Conservation (phyloP, 2,797 vertebrate species). For the Phrynocephalus guinanensis region DNA sequence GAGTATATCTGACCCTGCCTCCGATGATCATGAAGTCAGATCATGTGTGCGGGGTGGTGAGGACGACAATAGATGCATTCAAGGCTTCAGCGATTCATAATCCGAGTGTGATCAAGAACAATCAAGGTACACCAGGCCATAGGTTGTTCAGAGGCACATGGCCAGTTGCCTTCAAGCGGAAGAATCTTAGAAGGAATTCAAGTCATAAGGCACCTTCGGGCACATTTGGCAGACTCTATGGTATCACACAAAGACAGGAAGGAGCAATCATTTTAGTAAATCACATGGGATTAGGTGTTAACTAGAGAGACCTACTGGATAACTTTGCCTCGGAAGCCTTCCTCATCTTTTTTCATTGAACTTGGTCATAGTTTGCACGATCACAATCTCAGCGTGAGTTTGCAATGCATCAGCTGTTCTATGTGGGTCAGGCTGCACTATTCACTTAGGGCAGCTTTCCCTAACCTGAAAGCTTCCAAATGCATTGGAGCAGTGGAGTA, state of each 20-base stretch:
- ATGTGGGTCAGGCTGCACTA: fast-evolving
- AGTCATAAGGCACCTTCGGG: constrained; percentile 29
- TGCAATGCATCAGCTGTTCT: background rate
- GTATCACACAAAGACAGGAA: background rate
- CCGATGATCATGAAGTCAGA: background rate
- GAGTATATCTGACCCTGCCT: background rate
- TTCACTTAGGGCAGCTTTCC: background rate
- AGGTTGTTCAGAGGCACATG: background rate
- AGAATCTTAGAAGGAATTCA: background rate
- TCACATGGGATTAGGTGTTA: background rate
- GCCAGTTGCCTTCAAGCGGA: background rate
- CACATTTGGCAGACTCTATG: constrained; percentile 28
- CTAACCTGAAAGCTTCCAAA: background rate
- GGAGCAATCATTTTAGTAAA: constrained; percentile 41
- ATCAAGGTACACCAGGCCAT: background rate
- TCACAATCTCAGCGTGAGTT: background rate
- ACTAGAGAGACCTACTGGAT: constrained; percentile 48
- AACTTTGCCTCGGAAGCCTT: constrained; percentile 26
- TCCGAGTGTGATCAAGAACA: background rate
- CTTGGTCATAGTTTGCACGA: background rate
- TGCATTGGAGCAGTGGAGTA: background rate
- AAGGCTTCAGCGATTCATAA: background rate
- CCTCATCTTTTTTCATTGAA: background rate
- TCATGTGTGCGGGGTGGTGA: background rate
- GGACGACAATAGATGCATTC: background rate